A percentile compares a stretch with the other conserved stretches of the same genome.
Conservation (phyloP, 2,113 vertebrate genomes). For the Mesitornis unicolor region DNA sequence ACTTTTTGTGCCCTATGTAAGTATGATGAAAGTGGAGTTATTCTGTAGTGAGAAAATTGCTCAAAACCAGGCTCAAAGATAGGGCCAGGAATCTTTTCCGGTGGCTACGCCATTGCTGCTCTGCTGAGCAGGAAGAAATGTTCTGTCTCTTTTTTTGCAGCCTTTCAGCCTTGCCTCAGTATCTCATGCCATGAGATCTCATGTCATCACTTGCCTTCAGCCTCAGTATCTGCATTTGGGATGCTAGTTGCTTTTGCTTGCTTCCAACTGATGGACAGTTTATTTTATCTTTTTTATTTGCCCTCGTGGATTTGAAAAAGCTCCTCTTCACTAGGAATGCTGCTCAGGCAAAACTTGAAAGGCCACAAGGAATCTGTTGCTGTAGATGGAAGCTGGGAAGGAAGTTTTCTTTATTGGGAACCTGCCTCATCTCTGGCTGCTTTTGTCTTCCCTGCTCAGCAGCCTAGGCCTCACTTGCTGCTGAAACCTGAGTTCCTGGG, state of each 20-base stretch:
- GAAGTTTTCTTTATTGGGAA: not conserved
- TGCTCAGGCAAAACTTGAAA: not conserved
- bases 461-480: not conserved
- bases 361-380: not conserved
- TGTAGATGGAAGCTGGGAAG: not conserved
- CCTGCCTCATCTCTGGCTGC: not conserved
- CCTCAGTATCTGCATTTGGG: not conserved
- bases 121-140: not conserved
- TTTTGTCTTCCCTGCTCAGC: not conserved
- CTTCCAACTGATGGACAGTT: not conserved
- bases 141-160: not conserved
- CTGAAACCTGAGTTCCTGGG: not conserved
- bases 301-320: not conserved
- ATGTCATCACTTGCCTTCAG: too few species aligned
- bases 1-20: fast-evolving
- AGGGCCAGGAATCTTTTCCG: not conserved
- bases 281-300: too few species aligned
- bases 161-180: not conserved
- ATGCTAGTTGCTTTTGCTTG: not conserved
- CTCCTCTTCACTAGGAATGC: not conserved
- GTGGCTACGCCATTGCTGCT: not conserved
- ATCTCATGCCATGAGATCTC: too few species aligned
- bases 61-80: not conserved
- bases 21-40: not conserved
- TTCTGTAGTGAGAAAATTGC: not conserved